Evolutionary conservation across 2,888 invertebrate species (phyloP), one percentile per base, ranked within the genome.

Genomic region (Galerucella pusilla): DNA sequence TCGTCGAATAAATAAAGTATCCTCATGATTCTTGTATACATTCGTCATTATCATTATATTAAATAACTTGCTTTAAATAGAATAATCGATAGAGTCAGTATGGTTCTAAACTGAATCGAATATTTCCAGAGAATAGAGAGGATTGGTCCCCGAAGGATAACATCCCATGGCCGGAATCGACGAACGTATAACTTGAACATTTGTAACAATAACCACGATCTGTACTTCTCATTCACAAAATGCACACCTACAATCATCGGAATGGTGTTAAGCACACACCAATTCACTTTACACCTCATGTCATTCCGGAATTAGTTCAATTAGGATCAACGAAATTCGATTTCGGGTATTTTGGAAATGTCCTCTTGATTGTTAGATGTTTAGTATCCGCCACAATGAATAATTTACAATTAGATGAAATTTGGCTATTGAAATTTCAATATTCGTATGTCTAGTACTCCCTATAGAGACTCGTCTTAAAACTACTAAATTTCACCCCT

Each of bases 211-310:
- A 46, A 65, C 64, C 49, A 25, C 16, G 14, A 52, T 67, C 59
- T 45, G 46, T 20, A 42, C 60, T 68, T 68, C 68, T 57, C 57
- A 7, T 20, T 45, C 46, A 46, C 64, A n/a, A 65, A 65, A 16
- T 45, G 14, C 46, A 65, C 45, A 65, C 64, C 64, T 65, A 65
- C 46, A 65, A 45, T 65, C 64, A 46, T 65, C 42, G 68, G 28
- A 35, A 42, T 68, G n/a, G 28, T 57, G 57, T 68, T 68, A 28
- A 59, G 68, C 52, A 59, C 42, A 54, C 54, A 54, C 52, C 67
- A 68, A 65, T 65, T 68, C 57, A 57, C 54, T 68, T 68, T 68
- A 20, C 68, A 42, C 68, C 68, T 68, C 68, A 35, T 68, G 68
- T 68, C 68, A 57, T 42, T 42, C 35, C 2, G 12, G 16, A 20